Evolutionary conservation across 1,140 invertebrate species (phyloP).

Genomic region (Drosophila sechellia): DNA sequence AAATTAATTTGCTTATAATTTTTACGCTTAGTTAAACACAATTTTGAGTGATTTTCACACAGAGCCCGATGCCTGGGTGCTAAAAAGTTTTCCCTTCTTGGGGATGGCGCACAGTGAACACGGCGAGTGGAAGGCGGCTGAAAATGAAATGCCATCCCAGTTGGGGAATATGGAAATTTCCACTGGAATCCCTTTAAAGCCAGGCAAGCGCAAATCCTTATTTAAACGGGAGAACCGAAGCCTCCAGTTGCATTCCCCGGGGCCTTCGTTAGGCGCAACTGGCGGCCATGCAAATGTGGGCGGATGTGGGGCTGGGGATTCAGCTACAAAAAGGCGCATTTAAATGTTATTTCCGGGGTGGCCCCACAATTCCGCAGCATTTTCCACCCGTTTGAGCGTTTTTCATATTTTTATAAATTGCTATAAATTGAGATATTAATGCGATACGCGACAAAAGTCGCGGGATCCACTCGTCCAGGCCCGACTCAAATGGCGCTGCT

Average conservation of each 20-base stretch:
- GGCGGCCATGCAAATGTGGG: slow-evolving; percentile 29
- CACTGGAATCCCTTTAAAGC: slow-evolving; percentile 33
- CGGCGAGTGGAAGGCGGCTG: not conserved
- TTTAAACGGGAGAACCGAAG: slow-evolving; percentile 9
- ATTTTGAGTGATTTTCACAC: slow-evolving; percentile 83
- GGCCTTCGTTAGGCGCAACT: slow-evolving; percentile 35
- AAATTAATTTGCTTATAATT: slow-evolving; percentile 83
- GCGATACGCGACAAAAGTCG: slow-evolving; percentile 78
- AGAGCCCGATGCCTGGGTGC: slow-evolving; percentile 68
- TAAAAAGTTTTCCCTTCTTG: slow-evolving; percentile 62
- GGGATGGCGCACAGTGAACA: slow-evolving; percentile 43
- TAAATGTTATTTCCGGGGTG: slow-evolving; percentile 70
- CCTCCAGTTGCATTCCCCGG: slow-evolving; percentile 29
- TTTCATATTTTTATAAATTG: slow-evolving; percentile 83
- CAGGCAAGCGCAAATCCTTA: slow-evolving; percentile 7
- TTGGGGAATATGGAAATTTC: slow-evolving; percentile 10
- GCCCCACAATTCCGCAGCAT: slow-evolving; percentile 21
- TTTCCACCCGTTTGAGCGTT: slow-evolving; percentile 40
- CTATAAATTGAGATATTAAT: slow-evolving; percentile 83
- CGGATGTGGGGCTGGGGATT: slow-evolving; percentile 6
- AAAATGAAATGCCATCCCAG: not conserved
- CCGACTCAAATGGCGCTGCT: slow-evolving; percentile 14
- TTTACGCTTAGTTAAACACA: slow-evolving; percentile 83
- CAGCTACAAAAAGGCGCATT: slow-evolving; percentile 53
- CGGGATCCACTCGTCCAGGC: slow-evolving; percentile 21